Percentiles rank a stretch among this genome's conserved stretches.
These are phyloP conservation scores for Eufriesea mexicana DNA, from an alignment of 1,140 invertebrate genomes.

Conservation along the genomic window DNA sequence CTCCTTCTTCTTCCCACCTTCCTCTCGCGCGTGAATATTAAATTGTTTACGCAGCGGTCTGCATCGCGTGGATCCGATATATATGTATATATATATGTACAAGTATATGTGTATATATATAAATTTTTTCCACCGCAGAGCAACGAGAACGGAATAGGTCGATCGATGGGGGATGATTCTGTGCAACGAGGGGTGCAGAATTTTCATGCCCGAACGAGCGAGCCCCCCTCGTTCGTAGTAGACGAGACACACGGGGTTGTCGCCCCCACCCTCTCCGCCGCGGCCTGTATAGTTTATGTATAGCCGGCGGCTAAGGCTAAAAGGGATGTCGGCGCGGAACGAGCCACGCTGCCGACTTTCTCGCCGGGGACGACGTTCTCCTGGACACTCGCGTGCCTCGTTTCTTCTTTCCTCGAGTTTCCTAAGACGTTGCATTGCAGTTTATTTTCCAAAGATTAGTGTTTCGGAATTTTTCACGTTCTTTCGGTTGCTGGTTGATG, in stretches of 20 bases:
- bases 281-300: constrained; percentile 60
- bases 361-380: constrained; percentile 11
- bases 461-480: too few species aligned
- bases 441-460: too few species aligned
- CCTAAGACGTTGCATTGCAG: too few species aligned
- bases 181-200: constrained; percentile 71
- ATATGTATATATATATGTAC: background rate
- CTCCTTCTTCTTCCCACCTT: too few species aligned
- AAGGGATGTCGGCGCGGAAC: constrained; percentile 53
- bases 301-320: constrained; percentile 66
- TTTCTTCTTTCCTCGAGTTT: constrained; percentile 10
- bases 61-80: background rate
- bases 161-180: constrained; percentile 68
- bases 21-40: constrained; percentile 36
- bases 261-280: constrained; percentile 36
- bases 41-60: constrained; percentile 43
- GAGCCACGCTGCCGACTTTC: constrained; percentile 36
- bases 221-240: constrained; percentile 56
- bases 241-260: constrained; percentile 62
- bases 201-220: constrained; percentile 70
- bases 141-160: constrained; percentile 60
- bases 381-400: constrained; percentile 39
- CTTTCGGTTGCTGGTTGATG: too few species aligned
- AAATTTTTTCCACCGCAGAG: background rate
- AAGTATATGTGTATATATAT: too few species aligned